Percentiles rank a stretch among this genome's conserved stretches.
Conservation (phyloP, 1,140 invertebrate genomes). For the Lepidurus couesii region DNA sequence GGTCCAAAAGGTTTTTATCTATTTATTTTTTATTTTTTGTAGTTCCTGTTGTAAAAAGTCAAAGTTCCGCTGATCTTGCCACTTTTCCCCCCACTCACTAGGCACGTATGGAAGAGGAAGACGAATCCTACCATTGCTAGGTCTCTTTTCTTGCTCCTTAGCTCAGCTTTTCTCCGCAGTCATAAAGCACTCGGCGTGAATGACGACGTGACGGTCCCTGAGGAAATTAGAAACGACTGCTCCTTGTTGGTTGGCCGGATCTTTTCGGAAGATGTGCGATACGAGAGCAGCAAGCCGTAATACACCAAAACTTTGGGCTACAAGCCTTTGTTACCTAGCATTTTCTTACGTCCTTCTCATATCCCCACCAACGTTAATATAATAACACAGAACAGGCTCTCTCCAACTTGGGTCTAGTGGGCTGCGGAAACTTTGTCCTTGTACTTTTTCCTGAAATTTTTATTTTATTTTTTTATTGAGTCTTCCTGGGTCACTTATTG, state of each 20-base stretch:
- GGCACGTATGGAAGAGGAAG: not conserved
- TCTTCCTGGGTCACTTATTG: too few species aligned
- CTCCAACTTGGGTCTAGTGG: too few species aligned
- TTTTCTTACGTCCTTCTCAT: too few species aligned
- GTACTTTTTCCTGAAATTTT: too few species aligned
- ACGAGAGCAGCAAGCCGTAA: not conserved
- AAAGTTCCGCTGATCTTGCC: not conserved
- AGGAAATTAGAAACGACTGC: conserved; percentile 14
- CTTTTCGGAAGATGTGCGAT: not conserved
- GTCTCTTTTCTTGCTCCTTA: not conserved
- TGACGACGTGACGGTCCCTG: not conserved
- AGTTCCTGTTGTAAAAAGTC: too few species aligned
- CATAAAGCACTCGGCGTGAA: not conserved
- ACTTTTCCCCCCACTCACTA: not conserved
- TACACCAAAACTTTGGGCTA: not conserved
- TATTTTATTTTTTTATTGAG: too few species aligned
- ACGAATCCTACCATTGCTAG: not conserved
- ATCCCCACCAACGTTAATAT: too few species aligned
- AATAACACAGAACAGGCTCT: too few species aligned
- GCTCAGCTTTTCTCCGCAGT: conserved; percentile 7
- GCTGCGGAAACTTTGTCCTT: too few species aligned
- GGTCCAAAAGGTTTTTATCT: too few species aligned
- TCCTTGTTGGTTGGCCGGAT: not conserved
- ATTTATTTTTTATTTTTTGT: too few species aligned
- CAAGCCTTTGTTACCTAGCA: too few species aligned